Evolutionary conservation across 2,888 invertebrate species (phyloP).

Genomic region (Hymenopus coronatus): DNA sequence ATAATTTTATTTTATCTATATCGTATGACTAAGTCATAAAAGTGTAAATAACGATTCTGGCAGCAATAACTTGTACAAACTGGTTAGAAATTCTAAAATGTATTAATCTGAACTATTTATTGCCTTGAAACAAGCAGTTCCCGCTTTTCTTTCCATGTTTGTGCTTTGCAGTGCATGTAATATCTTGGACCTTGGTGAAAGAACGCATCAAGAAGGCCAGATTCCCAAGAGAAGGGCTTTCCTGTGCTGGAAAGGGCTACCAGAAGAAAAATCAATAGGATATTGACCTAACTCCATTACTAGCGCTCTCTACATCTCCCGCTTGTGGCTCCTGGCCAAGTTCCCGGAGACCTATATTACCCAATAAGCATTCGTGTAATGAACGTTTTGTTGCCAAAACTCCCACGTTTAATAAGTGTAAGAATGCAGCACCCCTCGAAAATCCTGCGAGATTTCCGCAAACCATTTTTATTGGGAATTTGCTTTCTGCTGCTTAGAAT

Average conservation of each 20-base stretch:
- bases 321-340: background rate
- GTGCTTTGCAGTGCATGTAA: too few species aligned
- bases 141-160: too few species aligned
- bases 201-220: too few species aligned
- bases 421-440: background rate
- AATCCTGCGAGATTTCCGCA: background rate
- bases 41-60: too few species aligned
- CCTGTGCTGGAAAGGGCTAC: background rate
- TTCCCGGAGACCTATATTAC: background rate
- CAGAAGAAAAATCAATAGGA: slow-evolving; percentile 1
- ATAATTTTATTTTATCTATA: too few species aligned
- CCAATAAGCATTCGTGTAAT: background rate
- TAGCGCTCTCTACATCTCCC: background rate
- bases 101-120: too few species aligned
- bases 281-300: slow-evolving; percentile 4
- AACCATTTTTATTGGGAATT: background rate
- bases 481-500: too few species aligned
- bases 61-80: too few species aligned
- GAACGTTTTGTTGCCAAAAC: background rate
- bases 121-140: too few species aligned
- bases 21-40: too few species aligned
- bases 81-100: too few species aligned
- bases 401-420: background rate
- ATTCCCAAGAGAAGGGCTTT: background rate
- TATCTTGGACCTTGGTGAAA: too few species aligned